These are phyloP conservation scores for Zenarchopterus dispar DNA, from an alignment of 2,797 vertebrate genomes.

Conservation along the genomic window DNA sequence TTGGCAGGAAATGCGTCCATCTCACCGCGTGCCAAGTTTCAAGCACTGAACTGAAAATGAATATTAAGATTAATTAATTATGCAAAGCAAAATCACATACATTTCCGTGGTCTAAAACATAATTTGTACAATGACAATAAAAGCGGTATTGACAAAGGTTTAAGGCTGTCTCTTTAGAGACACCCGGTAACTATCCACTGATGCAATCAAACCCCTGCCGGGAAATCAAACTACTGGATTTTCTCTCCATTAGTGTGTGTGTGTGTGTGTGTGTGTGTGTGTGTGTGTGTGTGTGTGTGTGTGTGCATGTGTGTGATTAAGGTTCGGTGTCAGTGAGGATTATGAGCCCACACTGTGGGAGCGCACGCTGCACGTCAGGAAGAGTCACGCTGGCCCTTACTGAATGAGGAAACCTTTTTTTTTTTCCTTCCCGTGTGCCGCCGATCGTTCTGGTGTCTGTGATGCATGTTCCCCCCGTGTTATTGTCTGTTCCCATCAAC, in stretches of 20 bases:
- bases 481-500: slow-evolving; percentile 33
- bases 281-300: slow-evolving; percentile 28
- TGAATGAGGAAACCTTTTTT: slow-evolving; percentile 42
- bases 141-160: neutral
- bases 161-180: slow-evolving; percentile 14
- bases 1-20: neutral
- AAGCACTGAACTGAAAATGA: neutral
- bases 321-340: slow-evolving; percentile 18
- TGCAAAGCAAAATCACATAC: neutral
- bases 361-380: slow-evolving; percentile 18
- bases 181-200: slow-evolving; percentile 4
- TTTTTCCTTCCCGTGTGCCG: slow-evolving; percentile 51
- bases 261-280: slow-evolving; percentile 27
- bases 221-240: slow-evolving; percentile 24
- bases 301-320: slow-evolving; percentile 41
- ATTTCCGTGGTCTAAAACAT: neutral
- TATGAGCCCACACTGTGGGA: slow-evolving; percentile 16
- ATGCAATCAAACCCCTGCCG: slow-evolving; percentile 12
- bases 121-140: slow-evolving; percentile 2
- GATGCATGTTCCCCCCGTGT: slow-evolving; percentile 11
- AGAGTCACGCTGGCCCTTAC: slow-evolving; percentile 21
- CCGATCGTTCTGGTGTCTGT: slow-evolving; percentile 39
- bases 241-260: slow-evolving; percentile 8
- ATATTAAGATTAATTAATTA: slow-evolving; percentile 1
- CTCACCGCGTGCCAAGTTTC: neutral